phyloP scores from a whole-genome alignment of 2,888 invertebrate genomes.

The Rotaria socialis region DNA sequence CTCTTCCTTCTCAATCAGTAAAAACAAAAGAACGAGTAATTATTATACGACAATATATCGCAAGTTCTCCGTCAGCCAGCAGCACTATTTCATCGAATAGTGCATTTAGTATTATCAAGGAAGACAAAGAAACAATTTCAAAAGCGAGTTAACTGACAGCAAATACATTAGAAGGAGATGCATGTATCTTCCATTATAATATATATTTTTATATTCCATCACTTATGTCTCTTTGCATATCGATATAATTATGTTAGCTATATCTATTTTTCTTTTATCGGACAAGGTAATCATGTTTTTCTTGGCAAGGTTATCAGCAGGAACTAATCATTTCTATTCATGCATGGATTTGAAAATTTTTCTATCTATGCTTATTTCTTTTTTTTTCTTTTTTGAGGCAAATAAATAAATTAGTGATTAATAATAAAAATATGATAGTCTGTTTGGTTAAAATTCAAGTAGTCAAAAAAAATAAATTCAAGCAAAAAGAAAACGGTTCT shows the following conservation, averaged over 20 bases:
- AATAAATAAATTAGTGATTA: constrained; percentile 3
- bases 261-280: too few species aligned
- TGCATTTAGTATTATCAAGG: not conserved
- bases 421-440: not conserved
- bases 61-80: not conserved
- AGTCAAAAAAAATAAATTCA: not conserved
- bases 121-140: not conserved
- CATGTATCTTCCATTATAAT: not conserved
- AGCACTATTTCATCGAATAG: not conserved
- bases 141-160: not conserved
- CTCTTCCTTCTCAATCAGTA: not conserved
- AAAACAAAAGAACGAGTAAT: not conserved
- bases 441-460: not conserved
- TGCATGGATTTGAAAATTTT: too few species aligned
- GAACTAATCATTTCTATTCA: too few species aligned
- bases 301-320: too few species aligned
- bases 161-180: not conserved
- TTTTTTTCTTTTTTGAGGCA: not conserved
- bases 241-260: too few species aligned
- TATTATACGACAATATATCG: not conserved
- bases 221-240: too few species aligned
- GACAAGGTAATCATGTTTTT: too few species aligned
- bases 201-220: not conserved
- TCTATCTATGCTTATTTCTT: not conserved
- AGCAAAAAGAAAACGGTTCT: not conserved